Conservation (phyloP, 2,888 invertebrate species). For the Epistrophe eligans region DNA sequence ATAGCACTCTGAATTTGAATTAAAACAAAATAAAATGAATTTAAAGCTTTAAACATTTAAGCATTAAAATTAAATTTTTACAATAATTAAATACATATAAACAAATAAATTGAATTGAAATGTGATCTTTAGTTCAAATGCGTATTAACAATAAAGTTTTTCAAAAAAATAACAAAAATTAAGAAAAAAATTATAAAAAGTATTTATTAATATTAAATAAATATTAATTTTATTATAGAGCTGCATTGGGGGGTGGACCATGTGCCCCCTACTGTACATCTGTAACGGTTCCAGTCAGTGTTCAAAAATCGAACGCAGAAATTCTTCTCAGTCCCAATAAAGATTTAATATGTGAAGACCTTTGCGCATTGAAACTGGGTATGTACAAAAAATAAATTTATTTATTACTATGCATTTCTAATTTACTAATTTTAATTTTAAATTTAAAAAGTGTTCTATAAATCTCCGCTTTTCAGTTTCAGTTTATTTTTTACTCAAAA, state of each 20-base stretch:
- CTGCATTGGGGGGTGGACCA: slow-evolving; percentile 81
- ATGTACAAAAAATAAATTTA: slow-evolving; percentile 68
- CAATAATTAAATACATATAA: too few relatives aligned
- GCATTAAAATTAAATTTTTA: too few relatives aligned
- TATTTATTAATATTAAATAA: background rate
- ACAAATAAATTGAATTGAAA: too few relatives aligned
- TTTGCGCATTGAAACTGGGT: slow-evolving; percentile 87
- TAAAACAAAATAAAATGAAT: background rate
- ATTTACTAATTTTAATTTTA: too few relatives aligned
- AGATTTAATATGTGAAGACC: slow-evolving; percentile 85
- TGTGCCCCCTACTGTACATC: slow-evolving; percentile 79
- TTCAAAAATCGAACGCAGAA: slow-evolving; percentile 74
- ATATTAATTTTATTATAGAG: slow-evolving; percentile 78
- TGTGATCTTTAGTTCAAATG: too few relatives aligned
- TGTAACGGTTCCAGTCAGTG: slow-evolving; percentile 73
- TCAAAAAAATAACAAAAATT: too few relatives aligned
- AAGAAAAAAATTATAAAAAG: too few relatives aligned
- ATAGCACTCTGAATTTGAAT: slow-evolving; percentile 2
- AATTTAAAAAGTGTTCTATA: too few relatives aligned
- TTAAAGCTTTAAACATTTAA: too few relatives aligned
- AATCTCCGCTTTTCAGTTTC: too few relatives aligned
- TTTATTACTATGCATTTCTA: background rate
- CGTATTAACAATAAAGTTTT: too few relatives aligned
- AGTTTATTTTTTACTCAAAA: too few relatives aligned
- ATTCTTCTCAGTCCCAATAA: slow-evolving; percentile 76